Evolutionary conservation across 2,113 vertebrate species (phyloP).

Genomic region (Salvelinus namaycush): DNA sequence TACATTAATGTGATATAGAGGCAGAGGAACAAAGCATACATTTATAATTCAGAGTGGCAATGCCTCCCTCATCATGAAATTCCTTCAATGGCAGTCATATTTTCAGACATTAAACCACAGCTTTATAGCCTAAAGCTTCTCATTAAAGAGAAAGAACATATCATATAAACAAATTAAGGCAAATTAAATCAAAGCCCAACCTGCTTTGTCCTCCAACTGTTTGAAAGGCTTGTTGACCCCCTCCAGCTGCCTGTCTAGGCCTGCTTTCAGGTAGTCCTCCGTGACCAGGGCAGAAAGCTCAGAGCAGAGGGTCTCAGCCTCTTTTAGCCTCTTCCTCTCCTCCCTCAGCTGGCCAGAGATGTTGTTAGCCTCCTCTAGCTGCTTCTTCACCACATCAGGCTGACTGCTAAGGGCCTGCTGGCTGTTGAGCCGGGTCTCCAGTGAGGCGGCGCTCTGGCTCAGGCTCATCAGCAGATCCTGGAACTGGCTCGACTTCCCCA

Average conservation of each 20-base stretch:
- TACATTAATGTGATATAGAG: too few species aligned
- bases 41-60: too few species aligned
- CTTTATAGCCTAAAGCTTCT: too few species aligned
- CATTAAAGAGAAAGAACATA: neutral
- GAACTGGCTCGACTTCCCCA: conserved; percentile 85
- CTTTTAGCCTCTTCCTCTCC: conserved; percentile 82
- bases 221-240: conserved; percentile 85
- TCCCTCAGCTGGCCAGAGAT: conserved; percentile 81
- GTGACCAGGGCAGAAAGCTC: conserved; percentile 85
- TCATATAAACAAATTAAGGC: neutral
- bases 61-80: too few species aligned
- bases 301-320: conserved; percentile 80
- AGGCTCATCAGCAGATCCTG: conserved; percentile 83
- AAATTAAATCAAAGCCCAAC: conserved; percentile 71
- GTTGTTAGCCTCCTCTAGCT: conserved; percentile 82
- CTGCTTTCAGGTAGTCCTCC: conserved; percentile 93
- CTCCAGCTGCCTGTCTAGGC: conserved; percentile 88
- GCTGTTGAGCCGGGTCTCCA: conserved; percentile 81
- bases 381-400: conserved; percentile 86
- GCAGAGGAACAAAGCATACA: too few species aligned
- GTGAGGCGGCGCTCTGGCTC: conserved; percentile 72
- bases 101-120: too few species aligned
- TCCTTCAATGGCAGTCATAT: too few species aligned
- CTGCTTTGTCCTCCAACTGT: conserved; percentile 92
- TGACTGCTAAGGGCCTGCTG: conserved; percentile 80